phyloP scores from a whole-genome alignment of 2,888 invertebrate species.

The Drosophila trichaetosa region DNA sequence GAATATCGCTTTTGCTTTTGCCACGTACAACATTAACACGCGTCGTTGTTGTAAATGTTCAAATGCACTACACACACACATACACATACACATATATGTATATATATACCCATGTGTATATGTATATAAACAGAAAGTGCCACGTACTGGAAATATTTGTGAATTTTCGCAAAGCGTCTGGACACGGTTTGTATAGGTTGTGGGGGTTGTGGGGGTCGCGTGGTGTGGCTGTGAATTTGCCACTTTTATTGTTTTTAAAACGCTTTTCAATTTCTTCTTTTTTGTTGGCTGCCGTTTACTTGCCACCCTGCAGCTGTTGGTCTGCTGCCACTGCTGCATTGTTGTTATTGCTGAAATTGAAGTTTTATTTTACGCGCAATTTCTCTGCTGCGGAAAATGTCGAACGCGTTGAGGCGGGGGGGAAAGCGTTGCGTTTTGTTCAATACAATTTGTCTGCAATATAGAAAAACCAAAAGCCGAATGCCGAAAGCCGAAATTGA shows the following conservation, averaged over 20 bases:
- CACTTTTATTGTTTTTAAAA: slow-evolving; percentile 79
- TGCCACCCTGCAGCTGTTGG: slow-evolving; percentile 2
- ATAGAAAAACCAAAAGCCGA: slow-evolving; percentile 49
- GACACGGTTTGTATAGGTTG: background rate
- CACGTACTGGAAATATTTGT: slow-evolving; percentile 70
- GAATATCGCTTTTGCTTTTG: slow-evolving; percentile 40
- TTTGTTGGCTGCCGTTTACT: slow-evolving; percentile 12
- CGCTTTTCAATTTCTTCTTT: slow-evolving; percentile 71
- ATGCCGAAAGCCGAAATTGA: slow-evolving; percentile 58
- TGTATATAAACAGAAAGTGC: slow-evolving; percentile 14
- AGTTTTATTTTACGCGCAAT: slow-evolving; percentile 79
- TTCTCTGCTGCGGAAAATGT: slow-evolving; percentile 53
- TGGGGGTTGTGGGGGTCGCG: background rate
- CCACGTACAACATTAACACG: slow-evolving; percentile 64
- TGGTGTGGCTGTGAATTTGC: slow-evolving; percentile 64
- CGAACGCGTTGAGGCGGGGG: background rate
- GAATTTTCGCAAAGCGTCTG: slow-evolving; percentile 42
- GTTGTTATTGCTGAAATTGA: slow-evolving; percentile 65
- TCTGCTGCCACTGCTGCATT: slow-evolving; percentile 9
- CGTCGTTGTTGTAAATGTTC: slow-evolving; percentile 36
- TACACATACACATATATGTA: slow-evolving; percentile 3
- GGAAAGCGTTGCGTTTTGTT: slow-evolving; percentile 11
- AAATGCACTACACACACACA: slow-evolving; percentile 35
- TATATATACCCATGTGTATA: background rate
- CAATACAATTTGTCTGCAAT: slow-evolving; percentile 51